Evolutionary conservation across 1,140 invertebrate genomes (phyloP).

Genomic region (Drosophila watanabei): DNA sequence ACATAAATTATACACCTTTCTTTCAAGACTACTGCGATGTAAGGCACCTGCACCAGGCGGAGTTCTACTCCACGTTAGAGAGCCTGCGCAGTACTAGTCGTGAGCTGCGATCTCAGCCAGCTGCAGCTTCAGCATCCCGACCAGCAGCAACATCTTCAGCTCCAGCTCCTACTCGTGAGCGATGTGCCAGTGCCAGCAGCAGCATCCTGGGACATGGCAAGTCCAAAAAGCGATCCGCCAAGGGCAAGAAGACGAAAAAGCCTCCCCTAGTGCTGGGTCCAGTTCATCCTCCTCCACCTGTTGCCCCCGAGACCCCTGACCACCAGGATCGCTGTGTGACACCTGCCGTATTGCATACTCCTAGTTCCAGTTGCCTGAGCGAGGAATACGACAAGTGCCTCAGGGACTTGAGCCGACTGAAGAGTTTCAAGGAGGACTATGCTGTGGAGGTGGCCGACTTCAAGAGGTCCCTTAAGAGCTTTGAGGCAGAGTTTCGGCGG

Average conservation of each 20-base stretch:
- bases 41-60: constrained; percentile 76
- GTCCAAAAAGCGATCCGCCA: constrained; percentile 49
- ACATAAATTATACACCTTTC: not conserved
- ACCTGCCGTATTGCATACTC: constrained; percentile 2
- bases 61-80: constrained; percentile 79
- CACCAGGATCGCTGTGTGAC: constrained; percentile 11
- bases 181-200: constrained; percentile 46
- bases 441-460: constrained; percentile 73
- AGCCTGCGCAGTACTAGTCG: constrained; percentile 73
- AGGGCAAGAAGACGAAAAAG: constrained; percentile 56
- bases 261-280: constrained; percentile 20
- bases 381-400: constrained; percentile 70
- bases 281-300: constrained; percentile 7
- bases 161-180: constrained; percentile 19
- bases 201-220: constrained; percentile 38
- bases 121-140: not conserved
- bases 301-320: constrained; percentile 8
- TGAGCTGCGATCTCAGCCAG: constrained; percentile 59
- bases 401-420: constrained; percentile 56
- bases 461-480: constrained; percentile 69
- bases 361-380: constrained; percentile 50
- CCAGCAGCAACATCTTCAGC: not conserved
- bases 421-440: constrained; percentile 76
- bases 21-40: constrained; percentile 79
- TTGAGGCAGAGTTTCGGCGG: constrained; percentile 72